Conservation (phyloP, 2,113 vertebrate genomes). For the Recurvirostra avosetta region DNA sequence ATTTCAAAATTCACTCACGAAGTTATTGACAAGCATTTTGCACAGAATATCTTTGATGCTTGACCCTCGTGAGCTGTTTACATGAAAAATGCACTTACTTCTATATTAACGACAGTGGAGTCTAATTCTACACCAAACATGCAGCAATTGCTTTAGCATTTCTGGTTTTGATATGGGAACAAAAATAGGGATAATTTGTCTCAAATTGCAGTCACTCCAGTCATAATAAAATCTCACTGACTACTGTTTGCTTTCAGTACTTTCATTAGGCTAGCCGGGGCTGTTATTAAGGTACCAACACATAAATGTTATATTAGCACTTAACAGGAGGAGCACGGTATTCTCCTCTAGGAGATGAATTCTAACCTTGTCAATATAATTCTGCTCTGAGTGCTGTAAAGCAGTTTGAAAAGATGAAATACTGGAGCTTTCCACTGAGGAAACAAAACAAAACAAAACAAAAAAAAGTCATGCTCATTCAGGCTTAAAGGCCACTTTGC, state of each 20-base stretch:
- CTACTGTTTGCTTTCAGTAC: conserved; percentile 83
- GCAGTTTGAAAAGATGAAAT: conserved; percentile 81
- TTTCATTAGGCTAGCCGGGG: conserved; percentile 80
- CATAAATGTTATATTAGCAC: conserved; percentile 95
- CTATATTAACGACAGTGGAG: conserved; percentile 84
- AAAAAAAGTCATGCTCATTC: conserved; percentile 77
- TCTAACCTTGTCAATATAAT: conserved; percentile 91
- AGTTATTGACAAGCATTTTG: conserved; percentile 87
- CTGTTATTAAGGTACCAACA: conserved; percentile 81
- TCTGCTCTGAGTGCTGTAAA: conserved; percentile 77
- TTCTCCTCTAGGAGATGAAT: conserved; percentile 85
- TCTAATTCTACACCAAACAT: conserved; percentile 85
- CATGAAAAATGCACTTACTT: conserved; percentile 85
- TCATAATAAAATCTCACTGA: conserved; percentile 80
- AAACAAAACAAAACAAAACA: neutral
- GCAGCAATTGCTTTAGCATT: conserved; percentile 78
- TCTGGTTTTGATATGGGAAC: conserved; percentile 75
- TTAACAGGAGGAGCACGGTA: conserved; percentile 79
- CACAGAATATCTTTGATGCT: conserved; percentile 70
- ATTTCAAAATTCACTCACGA: conserved; percentile 90
- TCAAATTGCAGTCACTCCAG: conserved; percentile 78
- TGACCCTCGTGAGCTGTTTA: conserved; percentile 82
- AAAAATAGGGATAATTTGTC: conserved; percentile 81
- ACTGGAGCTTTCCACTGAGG: conserved; percentile 64
- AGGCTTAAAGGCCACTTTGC: conserved; percentile 90